Percentiles rank a stretch among this genome's conserved stretches.
Evolutionary conservation across 1,140 invertebrate genomes (phyloP).

Genomic region (Linepithema humile): DNA sequence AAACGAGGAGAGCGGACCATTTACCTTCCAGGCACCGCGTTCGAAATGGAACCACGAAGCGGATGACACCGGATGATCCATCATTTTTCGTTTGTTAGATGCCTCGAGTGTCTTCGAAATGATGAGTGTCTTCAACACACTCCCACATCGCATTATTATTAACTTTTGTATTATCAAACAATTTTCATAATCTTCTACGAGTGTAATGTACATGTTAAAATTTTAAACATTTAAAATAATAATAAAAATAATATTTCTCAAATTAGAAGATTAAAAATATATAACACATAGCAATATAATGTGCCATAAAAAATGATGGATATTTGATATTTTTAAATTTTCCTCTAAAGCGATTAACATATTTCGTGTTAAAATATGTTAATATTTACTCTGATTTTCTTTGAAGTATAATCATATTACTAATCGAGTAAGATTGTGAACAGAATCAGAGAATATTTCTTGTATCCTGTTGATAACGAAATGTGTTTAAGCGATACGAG

Average conservation of each 20-base stretch:
- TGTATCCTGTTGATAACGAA: conserved; percentile 66
- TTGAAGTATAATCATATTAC: not conserved
- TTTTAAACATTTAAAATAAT: not conserved
- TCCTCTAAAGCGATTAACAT: not conserved
- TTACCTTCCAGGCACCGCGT: conserved; percentile 58
- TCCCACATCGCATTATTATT: conserved; percentile 8
- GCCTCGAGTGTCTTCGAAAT: conserved; percentile 7
- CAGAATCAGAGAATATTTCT: too few relatives aligned
- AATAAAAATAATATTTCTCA: conserved; percentile 1
- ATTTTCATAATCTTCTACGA: not conserved
- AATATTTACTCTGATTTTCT: not conserved
- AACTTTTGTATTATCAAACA: not conserved
- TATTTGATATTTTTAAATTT: not conserved
- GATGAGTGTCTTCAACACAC: not conserved
- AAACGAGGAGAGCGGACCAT: conserved; percentile 55
- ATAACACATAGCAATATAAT: not conserved
- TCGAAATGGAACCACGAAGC: conserved; percentile 27
- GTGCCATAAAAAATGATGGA: not conserved
- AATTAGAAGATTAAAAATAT: not conserved
- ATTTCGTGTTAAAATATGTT: not conserved
- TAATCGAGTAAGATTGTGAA: not conserved
- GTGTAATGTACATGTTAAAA: not conserved
- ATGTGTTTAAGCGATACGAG: conserved; percentile 57
- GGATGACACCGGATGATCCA: conserved; percentile 48
- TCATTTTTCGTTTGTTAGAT: conserved; percentile 45